Conservation (phyloP, 2,797 vertebrate species). For the Denticeps clupeoides region DNA sequence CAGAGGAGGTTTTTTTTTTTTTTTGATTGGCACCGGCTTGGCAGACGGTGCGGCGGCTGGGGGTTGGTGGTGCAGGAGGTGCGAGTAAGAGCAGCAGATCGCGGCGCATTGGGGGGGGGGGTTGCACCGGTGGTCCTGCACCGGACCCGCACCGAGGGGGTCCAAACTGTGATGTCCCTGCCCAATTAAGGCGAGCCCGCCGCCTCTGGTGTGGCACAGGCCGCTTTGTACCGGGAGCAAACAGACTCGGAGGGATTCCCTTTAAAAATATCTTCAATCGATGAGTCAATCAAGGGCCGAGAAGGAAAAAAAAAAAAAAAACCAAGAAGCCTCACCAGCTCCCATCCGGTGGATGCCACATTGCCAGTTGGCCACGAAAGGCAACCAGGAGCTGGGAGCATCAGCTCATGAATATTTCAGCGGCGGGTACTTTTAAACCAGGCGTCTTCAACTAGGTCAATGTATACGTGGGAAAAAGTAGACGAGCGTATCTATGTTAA, state of each 20-base stretch:
- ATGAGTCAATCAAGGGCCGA: conserved; percentile 70
- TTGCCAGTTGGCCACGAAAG: conserved; percentile 69
- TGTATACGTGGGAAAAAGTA: conserved; percentile 70
- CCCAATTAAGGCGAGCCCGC: conserved; percentile 65
- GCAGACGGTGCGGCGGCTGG: conserved; percentile 8
- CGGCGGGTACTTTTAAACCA: conserved; percentile 71
- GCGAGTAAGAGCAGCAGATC: background rate
- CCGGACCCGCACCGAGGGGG: conserved; percentile 44
- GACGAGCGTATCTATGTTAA: conserved; percentile 47
- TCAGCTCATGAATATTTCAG: conserved; percentile 71
- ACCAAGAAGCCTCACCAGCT: conserved; percentile 53
- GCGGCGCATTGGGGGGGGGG: background rate
- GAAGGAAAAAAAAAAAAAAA: conserved; percentile 18
- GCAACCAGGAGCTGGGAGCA: conserved; percentile 65
- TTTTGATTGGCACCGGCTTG: conserved; percentile 50
- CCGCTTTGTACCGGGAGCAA: conserved; percentile 62
- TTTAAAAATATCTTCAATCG: conserved; percentile 82
- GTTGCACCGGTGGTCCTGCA: too few species aligned
- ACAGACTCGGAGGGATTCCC: conserved; percentile 67
- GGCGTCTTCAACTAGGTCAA: conserved; percentile 71
- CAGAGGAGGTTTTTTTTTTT: conserved; percentile 31
- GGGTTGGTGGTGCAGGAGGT: conserved; percentile 29
- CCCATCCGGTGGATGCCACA: conserved; percentile 63
- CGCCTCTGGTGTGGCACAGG: conserved; percentile 56
- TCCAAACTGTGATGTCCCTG: conserved; percentile 63